phyloP scores from a whole-genome alignment of 2,888 invertebrate species.

The Drosophila mimetica region DNA sequence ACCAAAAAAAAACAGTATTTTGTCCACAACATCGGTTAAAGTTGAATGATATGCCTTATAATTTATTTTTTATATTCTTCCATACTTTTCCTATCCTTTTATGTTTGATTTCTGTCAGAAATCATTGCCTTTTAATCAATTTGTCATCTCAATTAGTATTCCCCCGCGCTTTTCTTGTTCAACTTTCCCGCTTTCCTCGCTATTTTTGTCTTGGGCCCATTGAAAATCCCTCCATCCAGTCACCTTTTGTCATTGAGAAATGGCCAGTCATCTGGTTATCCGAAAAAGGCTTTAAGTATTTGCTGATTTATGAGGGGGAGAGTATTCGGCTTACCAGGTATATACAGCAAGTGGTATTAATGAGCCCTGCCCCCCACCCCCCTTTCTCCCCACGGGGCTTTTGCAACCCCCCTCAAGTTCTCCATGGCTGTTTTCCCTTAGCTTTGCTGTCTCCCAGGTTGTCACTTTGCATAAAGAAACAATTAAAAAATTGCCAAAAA shows the following conservation, averaged over 20 bases:
- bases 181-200: neutral
- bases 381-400: neutral
- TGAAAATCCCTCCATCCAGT: conserved; percentile 5
- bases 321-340: conserved; percentile 52
- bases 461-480: conserved; percentile 83
- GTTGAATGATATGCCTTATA: no score
- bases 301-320: conserved; percentile 64
- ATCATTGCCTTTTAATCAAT: conserved; percentile 19
- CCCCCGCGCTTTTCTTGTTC: neutral
- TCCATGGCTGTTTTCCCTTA: neutral
- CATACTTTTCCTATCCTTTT: no score
- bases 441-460: conserved; percentile 44
- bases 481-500: conserved; percentile 79
- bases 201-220: conserved; percentile 19
- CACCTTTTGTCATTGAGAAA: conserved; percentile 42
- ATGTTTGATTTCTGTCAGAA: conserved; percentile 1
- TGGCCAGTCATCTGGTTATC: conserved; percentile 45
- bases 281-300: conserved; percentile 61
- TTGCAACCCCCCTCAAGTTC: neutral
- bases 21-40: no score
- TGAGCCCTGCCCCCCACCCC: conserved; percentile 46
- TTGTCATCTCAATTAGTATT: conserved; percentile 15
- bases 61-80: no score
- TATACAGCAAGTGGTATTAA: conserved; percentile 63
- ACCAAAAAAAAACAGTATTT: no score